These are phyloP conservation scores for Rhysida immarginata DNA, from an alignment of 1,140 invertebrate genomes.

Conservation along the genomic window DNA sequence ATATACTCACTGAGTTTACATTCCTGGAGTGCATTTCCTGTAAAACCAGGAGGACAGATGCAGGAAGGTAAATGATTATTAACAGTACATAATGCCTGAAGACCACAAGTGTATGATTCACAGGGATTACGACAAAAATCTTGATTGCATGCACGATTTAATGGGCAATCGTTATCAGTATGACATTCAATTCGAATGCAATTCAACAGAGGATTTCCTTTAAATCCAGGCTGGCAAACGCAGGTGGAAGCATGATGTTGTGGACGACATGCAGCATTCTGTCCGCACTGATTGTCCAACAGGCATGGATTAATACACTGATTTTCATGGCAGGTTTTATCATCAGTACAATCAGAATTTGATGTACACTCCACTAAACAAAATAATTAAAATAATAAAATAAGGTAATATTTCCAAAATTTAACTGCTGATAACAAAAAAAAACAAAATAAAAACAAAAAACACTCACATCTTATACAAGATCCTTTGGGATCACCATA, in stretches of 20 bases:
- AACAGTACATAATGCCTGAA: neutral
- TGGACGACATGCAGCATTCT: constrained; percentile 58
- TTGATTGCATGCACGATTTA: constrained; percentile 45
- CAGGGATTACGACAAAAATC: constrained; percentile 2
- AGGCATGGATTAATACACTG: constrained; percentile 60
- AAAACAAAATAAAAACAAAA: neutral
- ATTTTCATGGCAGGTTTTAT: constrained; percentile 48
- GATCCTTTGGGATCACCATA: constrained; percentile 46
- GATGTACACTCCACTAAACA: constrained; percentile 2
- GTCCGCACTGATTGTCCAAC: constrained; percentile 38
- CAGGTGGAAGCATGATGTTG: constrained; percentile 57
- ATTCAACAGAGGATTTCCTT: constrained; percentile 65
- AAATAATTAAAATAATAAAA: neutral
- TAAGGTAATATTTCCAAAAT: neutral
- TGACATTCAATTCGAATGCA: constrained; percentile 36
- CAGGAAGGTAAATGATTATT: constrained; percentile 10
- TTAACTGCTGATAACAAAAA: neutral
- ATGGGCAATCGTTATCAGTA: constrained; percentile 40
- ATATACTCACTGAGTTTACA: neutral
- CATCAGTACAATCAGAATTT: constrained; percentile 47
- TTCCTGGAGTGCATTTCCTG: constrained; percentile 25
- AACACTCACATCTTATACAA: constrained; percentile 6
- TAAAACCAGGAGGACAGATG: constrained; percentile 24
- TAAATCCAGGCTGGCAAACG: constrained; percentile 58
- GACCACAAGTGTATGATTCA: neutral